Percentiles rank a stretch among this genome's conserved stretches.
phyloP scores from a whole-genome alignment of 2,113 vertebrate genomes.

The Chelonoidis abingdonii region DNA sequence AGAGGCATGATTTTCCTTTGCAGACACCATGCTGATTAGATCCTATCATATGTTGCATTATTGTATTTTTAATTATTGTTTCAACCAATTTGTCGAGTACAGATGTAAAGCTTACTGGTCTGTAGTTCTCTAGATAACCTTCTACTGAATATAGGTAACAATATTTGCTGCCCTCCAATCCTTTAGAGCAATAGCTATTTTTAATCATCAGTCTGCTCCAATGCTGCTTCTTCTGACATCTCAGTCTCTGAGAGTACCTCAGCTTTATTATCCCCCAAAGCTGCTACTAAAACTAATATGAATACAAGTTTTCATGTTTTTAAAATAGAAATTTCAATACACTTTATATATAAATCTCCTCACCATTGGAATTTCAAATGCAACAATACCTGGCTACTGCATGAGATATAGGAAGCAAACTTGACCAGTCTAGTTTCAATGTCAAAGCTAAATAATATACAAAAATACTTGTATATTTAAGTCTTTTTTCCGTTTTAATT shows the following conservation, averaged over 20 bases:
- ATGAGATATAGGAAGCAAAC: background rate
- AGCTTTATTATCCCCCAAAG: conserved; percentile 32
- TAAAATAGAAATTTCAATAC: background rate
- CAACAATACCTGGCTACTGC: background rate
- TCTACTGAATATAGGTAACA: conserved; percentile 43
- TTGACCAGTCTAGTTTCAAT: background rate
- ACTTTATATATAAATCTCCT: conserved; percentile 11
- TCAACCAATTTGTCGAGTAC: conserved; percentile 54
- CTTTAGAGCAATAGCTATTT: conserved; percentile 10
- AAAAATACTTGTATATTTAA: background rate
- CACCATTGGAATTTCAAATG: background rate
- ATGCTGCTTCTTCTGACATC: conserved; percentile 3
- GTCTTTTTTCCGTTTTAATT: conserved; percentile 29
- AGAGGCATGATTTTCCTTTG: background rate
- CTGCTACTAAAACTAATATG: conserved; percentile 14
- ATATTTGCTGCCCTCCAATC: conserved; percentile 33
- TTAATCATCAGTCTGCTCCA: conserved; percentile 4
- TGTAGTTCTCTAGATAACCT: conserved; percentile 42
- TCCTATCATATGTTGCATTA: conserved; percentile 23
- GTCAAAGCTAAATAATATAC: background rate
- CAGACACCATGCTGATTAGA: conserved; percentile 1
- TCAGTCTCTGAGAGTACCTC: background rate
- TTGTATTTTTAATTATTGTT: conserved; percentile 45
- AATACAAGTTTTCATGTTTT: conserved; percentile 24
- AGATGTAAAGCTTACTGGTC: conserved; percentile 36